These are phyloP conservation scores for Hozukius guyotensis DNA, from an alignment of 2,797 vertebrate genomes.

Conservation along the genomic window DNA sequence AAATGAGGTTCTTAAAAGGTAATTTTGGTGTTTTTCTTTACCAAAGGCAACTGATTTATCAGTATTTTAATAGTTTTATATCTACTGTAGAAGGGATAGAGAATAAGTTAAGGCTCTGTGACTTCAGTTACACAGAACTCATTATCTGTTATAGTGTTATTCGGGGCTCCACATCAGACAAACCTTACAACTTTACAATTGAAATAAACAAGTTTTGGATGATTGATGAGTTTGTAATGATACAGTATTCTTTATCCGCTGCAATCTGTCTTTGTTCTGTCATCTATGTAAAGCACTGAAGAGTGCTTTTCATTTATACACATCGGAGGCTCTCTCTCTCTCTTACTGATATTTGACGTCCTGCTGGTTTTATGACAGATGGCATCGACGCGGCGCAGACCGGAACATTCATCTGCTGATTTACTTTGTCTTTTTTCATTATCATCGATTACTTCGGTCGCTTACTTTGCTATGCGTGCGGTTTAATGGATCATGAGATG, in stretches of 20 bases:
- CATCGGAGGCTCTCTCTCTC: background rate
- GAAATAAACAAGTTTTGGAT: background rate
- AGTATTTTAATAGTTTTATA: no score
- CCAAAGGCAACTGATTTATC: no score
- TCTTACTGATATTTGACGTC: conserved; percentile 10
- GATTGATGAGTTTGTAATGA: background rate
- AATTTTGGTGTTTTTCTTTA: background rate
- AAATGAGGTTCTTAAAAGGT: background rate
- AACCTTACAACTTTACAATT: background rate
- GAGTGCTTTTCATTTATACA: background rate
- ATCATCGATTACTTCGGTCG: background rate
- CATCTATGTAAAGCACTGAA: conserved; percentile 1
- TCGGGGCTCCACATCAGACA: background rate
- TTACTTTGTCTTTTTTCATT: conserved; percentile 1
- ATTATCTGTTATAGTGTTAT: background rate
- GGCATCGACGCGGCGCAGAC: background rate
- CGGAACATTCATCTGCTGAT: conserved; percentile 18
- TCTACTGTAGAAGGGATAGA: no score
- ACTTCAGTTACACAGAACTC: background rate
- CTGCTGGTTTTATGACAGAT: conserved; percentile 35
- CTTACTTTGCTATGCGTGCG: background rate
- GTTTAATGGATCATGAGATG: conserved; percentile 22
- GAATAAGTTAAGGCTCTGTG: background rate
- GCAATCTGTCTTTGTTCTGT: background rate
- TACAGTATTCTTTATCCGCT: background rate